phyloP scores from a whole-genome alignment of 2,113 vertebrate species.

The Spilogale gracilis region DNA sequence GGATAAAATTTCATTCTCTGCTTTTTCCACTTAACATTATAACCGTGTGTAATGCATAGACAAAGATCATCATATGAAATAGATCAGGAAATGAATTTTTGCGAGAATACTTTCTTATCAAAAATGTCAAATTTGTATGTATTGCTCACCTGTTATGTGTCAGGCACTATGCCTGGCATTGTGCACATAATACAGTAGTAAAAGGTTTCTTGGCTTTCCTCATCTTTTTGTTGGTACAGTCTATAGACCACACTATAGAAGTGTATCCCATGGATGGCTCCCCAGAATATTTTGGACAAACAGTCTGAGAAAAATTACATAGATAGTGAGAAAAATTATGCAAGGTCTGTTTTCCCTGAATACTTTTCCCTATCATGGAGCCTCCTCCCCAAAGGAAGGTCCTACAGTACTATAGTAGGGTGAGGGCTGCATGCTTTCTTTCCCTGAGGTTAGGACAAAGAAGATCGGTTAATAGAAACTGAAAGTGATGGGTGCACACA shows the following conservation, averaged over 20 bases:
- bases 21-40: background rate
- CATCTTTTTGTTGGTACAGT: background rate
- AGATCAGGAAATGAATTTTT: conserved; percentile 49
- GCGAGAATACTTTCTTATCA: background rate
- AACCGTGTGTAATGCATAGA: background rate
- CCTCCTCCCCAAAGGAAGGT: background rate
- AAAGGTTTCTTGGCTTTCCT: background rate
- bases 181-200: background rate
- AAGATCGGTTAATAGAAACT: background rate
- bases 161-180: background rate
- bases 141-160: background rate
- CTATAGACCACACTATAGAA: background rate
- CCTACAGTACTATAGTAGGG: background rate
- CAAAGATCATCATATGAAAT: conserved; percentile 47
- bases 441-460: background rate
- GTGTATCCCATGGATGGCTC: background rate
- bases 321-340: background rate
- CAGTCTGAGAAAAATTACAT: background rate
- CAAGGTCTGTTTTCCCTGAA: background rate
- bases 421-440: background rate
- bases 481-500: background rate
- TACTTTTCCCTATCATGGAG: background rate
- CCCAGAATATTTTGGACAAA: background rate
- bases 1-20: conserved; percentile 44
- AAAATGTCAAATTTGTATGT: conserved; percentile 36